A percentile compares a stretch with the other conserved stretches of the same genome.
Evolutionary conservation across 2,797 vertebrate genomes (phyloP).

Genomic region (Mormyrus proboscirostris): DNA sequence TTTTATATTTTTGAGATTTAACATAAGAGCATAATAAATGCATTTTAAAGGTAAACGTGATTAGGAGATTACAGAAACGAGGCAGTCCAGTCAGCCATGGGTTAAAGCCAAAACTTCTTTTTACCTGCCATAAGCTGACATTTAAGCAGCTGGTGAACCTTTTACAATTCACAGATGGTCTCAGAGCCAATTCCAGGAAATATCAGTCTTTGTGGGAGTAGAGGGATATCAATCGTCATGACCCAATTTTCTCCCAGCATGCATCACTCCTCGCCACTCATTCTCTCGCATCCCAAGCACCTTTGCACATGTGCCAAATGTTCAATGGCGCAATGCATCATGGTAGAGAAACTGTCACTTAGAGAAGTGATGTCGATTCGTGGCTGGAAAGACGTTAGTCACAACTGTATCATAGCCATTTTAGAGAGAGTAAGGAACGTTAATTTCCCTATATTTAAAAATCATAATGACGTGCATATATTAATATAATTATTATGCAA

Average conservation of each 20-base stretch:
- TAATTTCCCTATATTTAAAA: background rate
- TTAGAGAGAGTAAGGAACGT: background rate
- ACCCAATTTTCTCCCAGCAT: slow-evolving; percentile 14
- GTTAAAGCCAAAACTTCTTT: slow-evolving; percentile 10
- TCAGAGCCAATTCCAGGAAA: slow-evolving; percentile 17
- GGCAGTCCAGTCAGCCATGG: background rate
- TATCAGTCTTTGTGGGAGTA: slow-evolving; percentile 11
- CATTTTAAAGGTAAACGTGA: background rate
- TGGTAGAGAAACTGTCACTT: slow-evolving; percentile 11
- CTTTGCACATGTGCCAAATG: background rate
- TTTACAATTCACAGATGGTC: slow-evolving; percentile 14
- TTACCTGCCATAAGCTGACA: slow-evolving; percentile 11
- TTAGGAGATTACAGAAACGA: background rate
- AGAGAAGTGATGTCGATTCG: background rate
- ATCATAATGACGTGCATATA: background rate
- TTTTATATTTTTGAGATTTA: background rate
- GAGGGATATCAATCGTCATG: slow-evolving; percentile 5
- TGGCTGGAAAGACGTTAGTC: background rate
- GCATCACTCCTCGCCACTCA: background rate
- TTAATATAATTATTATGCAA: background rate
- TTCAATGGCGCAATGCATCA: slow-evolving; percentile 4
- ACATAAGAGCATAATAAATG: background rate
- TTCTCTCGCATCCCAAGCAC: background rate
- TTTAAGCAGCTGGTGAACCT: background rate
- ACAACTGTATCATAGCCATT: background rate